These are phyloP conservation scores for Hypotaenidia okinawae DNA, from an alignment of 2,797 vertebrate species.

Conservation along the genomic window DNA sequence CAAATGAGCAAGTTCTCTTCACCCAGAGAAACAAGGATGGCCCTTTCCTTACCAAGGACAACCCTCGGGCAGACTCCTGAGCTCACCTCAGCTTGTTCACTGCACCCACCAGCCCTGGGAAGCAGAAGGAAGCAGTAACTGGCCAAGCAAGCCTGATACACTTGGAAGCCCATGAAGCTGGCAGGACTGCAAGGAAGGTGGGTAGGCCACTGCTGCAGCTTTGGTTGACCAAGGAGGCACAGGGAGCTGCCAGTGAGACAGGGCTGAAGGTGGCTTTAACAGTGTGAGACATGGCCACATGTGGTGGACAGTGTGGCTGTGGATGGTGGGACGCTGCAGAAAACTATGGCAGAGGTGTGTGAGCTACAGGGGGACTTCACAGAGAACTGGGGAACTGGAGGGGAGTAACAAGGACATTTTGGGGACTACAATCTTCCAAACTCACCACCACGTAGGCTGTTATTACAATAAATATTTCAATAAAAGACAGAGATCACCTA, in stretches of 20 bases:
- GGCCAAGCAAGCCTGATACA: not conserved
- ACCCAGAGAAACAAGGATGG: not conserved
- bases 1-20: not conserved
- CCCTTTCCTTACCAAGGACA: not conserved
- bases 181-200: not conserved
- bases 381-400: not conserved
- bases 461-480: not conserved
- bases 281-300: accelerated
- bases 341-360: accelerated
- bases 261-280: not conserved
- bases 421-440: not conserved
- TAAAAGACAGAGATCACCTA: not conserved
- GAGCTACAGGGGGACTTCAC: not conserved
- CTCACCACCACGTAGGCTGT: accelerated
- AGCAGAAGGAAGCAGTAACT: not conserved
- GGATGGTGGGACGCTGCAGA: not conserved
- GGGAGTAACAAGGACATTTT: not conserved
- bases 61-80: not conserved
- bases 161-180: accelerated
- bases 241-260: not conserved
- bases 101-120: too few species aligned
- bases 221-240: accelerated
- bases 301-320: accelerated
- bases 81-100: not conserved
- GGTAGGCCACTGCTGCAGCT: not conserved